Base-by-base conservation (phyloP, 2,888 invertebrate species). In the Cephus runcator region DNA sequence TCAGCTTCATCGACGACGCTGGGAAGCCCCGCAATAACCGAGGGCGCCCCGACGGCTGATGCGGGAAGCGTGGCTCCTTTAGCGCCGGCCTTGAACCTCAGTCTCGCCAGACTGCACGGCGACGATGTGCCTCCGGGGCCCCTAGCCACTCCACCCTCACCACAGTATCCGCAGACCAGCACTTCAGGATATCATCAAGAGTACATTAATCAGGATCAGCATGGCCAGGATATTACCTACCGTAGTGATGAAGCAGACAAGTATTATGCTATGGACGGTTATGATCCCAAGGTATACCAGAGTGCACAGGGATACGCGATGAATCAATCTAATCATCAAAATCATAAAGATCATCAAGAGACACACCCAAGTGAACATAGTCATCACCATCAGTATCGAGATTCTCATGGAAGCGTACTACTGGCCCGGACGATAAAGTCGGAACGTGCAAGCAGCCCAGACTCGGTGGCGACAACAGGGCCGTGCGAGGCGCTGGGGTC, bases 71-170 rank as follows among this genome's bases (percentile, higher is more conserved):
- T 82, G 82, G 82, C 88, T 87, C 87, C 88, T 33, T n/a, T 81
- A 77, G 87, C 89, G 88, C 89, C 92, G 90, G 90, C 92, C 92
- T 92, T 92, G 92, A 92, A 92, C 92, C 92, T 92, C 88, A 90
- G 89, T 86, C 89, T 89, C 88, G 90, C 91, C 90, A 92, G 92
- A 92, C 92, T 91, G 92, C 92, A 89, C 87, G 90, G 90, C 90
- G 90, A 90, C 91, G 90, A 88, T 86, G 82, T 85, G 80, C 80
- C 85, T 83, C 56, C 56, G 56, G 56, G 56, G 23, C 56, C 56
- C 56, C 56, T 78, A 23, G 69, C 77, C 74, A 78, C 77, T 75
- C 77, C 73, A 56, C 56, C 56, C 56, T 35, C 73, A 69, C 56
- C 77, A 33, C 36, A 75, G 73, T 30, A 69, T 91, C 87, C 68